Base-by-base conservation (phyloP, 2,113 vertebrate species). In the Pionites leucogaster region DNA sequence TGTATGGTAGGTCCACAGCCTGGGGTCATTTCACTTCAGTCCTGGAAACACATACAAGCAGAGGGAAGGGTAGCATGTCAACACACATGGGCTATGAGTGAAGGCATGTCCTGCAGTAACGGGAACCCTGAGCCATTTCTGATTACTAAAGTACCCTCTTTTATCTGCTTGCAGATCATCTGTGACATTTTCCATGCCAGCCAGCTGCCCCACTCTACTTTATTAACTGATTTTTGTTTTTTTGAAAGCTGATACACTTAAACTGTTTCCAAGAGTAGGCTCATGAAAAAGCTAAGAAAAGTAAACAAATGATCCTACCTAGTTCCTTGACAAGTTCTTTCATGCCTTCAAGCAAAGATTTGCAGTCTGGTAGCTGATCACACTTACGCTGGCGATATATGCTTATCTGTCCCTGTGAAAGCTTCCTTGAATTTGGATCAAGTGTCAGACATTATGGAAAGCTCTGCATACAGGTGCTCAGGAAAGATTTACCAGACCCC, bases 1-100 rank as follows among this genome's bases (percentile, higher is more conserved):
- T 0, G 0, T 53, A 17, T 1, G 1, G 31, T 9, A 74, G 27
- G 4, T 17, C 15, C 20, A 72, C 47, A 35, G 10, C 16, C 46
- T 37, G 50, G 12, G 4, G 7, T 63, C 55, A 33, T 24, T 42
- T 80, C 47, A 15, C 27, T 53, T 76, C 46, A 49, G 19, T 25
- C 28, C 29, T 68, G 39, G 62, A 75, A 50, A 28, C 11, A 49
- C n/a, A 59, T 41, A 31, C 2, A 4, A 78, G n/a, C 25, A 71
- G 23, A 44, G 35, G 28, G 80, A 52, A 59, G 5, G 18, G 7
- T 8, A 75, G 7, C 18, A 11, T 6, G 35, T 35, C 57, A 68
- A 9, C 67, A 50, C 10, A 31, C 9, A 4, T 1, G 7, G 22
- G 17, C 39, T 65, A 55, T 24, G 22, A 67, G 9, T 13, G 18